Percentiles rank a stretch among this genome's conserved stretches.
These are phyloP conservation scores for Harpia harpyja DNA, from an alignment of 2,797 vertebrate species.

Conservation along the genomic window DNA sequence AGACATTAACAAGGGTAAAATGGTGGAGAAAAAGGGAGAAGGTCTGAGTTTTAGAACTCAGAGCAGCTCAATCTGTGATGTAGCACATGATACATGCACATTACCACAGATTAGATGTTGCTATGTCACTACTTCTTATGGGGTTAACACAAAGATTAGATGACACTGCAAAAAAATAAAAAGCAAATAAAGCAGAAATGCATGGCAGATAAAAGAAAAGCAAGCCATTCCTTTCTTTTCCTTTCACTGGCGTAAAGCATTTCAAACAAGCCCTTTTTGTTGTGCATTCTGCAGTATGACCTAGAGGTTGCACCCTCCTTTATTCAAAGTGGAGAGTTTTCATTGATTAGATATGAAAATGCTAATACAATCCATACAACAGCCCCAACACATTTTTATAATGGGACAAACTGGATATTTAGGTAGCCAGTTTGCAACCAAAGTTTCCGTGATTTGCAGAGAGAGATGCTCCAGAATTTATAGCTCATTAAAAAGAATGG, in stretches of 20 bases:
- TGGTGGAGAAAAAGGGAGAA: not conserved
- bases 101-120: not conserved
- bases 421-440: not conserved
- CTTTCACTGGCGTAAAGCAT: not conserved
- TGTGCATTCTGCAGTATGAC: not conserved
- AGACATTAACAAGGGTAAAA: not conserved
- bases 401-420: not conserved
- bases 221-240: not conserved
- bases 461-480: not conserved
- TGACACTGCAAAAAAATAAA: not conserved
- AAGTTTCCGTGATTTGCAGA: not conserved
- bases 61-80: not conserved
- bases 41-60: not conserved
- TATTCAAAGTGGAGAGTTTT: not conserved
- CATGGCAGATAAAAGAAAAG: not conserved
- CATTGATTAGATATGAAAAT: not conserved
- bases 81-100: not conserved
- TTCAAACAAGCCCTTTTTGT: not conserved
- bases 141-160: not conserved
- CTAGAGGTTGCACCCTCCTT: not conserved
- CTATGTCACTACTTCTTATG: not conserved
- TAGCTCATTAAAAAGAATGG: not conserved
- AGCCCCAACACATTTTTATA: not conserved
- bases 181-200: slow-evolving; percentile 43
- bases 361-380: not conserved